Conservation (phyloP, 2,888 invertebrate genomes). For the Sphaerophoria taeniata region DNA sequence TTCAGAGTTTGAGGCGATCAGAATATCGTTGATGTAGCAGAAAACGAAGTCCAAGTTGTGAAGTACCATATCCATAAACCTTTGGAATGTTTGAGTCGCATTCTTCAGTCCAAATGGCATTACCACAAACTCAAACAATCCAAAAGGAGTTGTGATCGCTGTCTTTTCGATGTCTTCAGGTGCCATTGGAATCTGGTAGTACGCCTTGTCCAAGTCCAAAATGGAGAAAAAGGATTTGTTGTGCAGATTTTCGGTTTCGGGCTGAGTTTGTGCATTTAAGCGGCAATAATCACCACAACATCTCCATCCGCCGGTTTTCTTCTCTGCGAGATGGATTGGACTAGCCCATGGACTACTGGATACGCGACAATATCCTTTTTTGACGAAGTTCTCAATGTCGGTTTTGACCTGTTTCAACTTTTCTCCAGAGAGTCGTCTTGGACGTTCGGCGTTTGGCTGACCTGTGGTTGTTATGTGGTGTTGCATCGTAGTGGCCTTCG, state of each 20-base stretch:
- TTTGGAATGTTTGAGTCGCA: constrained; percentile 13
- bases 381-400: too few relatives aligned
- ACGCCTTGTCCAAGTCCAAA: background rate
- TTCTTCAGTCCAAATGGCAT: constrained; percentile 12
- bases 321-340: background rate
- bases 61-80: constrained; percentile 15
- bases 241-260: background rate
- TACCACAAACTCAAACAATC: constrained; percentile 1
- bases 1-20: background rate
- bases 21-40: constrained; percentile 6
- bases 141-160: constrained; percentile 9
- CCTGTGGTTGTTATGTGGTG: too few relatives aligned
- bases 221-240: background rate
- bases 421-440: too few relatives aligned
- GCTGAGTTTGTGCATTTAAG: background rate
- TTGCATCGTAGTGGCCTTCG: too few relatives aligned
- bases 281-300: background rate
- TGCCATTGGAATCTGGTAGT: constrained; percentile 2
- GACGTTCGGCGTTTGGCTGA: too few relatives aligned
- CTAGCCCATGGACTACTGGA: background rate
- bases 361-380: background rate
- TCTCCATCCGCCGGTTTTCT: background rate
- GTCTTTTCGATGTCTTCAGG: constrained; percentile 4
- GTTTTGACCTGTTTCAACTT: too few relatives aligned
- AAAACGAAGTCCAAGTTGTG: background rate